These are phyloP conservation scores for Euplagia quadripunctaria DNA, from an alignment of 2,888 invertebrate species.

Conservation along the genomic window DNA sequence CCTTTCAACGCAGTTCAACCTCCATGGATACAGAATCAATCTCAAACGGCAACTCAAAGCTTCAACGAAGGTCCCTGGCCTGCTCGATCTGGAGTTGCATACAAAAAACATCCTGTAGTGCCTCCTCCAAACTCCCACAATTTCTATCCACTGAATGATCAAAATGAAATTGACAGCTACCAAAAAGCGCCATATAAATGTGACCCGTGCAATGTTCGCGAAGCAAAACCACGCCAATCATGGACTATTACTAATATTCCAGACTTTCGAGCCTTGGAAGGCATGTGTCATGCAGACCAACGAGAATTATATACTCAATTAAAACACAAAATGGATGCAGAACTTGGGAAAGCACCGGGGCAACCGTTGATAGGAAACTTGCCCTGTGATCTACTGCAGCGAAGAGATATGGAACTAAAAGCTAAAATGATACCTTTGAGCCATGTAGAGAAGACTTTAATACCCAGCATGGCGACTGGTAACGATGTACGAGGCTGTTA, in stretches of 20 bases:
- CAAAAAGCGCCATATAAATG: slow-evolving; percentile 79
- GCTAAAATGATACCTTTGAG: slow-evolving; percentile 85
- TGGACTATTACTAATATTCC: slow-evolving; percentile 84
- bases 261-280: slow-evolving; percentile 78
- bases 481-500: slow-evolving; percentile 78
- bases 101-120: slow-evolving; percentile 79
- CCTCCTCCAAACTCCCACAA: slow-evolving; percentile 76
- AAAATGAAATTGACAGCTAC: slow-evolving; percentile 74
- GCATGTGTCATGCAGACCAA: slow-evolving; percentile 80
- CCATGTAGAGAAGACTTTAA: slow-evolving; percentile 81
- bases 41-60: slow-evolving; percentile 68
- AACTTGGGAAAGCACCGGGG: slow-evolving; percentile 80
- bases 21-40: slow-evolving; percentile 80
- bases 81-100: slow-evolving; percentile 71
- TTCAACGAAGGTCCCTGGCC: slow-evolving; percentile 81
- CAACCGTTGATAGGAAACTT: slow-evolving; percentile 74
- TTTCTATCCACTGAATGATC: slow-evolving; percentile 78
- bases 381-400: slow-evolving; percentile 77
- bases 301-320: slow-evolving; percentile 80
- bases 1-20: slow-evolving; percentile 79
- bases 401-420: slow-evolving; percentile 81
- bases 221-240: slow-evolving; percentile 82
- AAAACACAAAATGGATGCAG: slow-evolving; percentile 83
- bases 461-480: slow-evolving; percentile 80
- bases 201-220: slow-evolving; percentile 77